Conservation (phyloP, 53 echinoderm and acorn worm species). For the Actinopyga echinites region DNA sequence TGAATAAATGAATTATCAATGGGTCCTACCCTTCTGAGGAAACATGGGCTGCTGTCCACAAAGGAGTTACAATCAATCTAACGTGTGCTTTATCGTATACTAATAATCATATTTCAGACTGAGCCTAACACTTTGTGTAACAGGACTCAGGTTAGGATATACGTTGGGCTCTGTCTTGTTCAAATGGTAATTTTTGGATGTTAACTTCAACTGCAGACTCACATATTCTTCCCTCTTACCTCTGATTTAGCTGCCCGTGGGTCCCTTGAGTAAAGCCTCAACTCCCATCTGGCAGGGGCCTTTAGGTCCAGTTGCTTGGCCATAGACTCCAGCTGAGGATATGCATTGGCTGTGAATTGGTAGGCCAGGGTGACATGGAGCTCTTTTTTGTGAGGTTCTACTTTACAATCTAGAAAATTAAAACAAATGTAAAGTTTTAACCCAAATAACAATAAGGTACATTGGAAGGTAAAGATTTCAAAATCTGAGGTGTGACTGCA, state of each 20-base stretch:
- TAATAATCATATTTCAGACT: no score
- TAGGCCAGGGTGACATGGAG: slow-evolving; percentile 96
- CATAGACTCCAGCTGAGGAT: slow-evolving; percentile 67
- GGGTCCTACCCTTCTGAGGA: no score
- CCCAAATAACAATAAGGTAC: background rate
- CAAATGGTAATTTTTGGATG: no score
- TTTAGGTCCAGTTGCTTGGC: slow-evolving; percentile 79
- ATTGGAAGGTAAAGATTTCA: background rate
- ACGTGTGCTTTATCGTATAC: no score
- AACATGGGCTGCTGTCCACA: no score
- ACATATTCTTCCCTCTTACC: slow-evolving; percentile 23
- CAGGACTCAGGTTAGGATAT: no score
- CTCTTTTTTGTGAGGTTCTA: slow-evolving; percentile 99
- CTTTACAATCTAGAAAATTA: slow-evolving; percentile 69
- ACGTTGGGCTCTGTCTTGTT: no score
- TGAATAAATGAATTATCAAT: no score
- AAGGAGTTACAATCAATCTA: no score
- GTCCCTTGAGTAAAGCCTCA: slow-evolving; percentile 92
- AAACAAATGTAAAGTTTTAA: background rate
- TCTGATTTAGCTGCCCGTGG: slow-evolving; percentile 82
- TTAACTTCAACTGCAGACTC: no score
- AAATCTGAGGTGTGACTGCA: no score
- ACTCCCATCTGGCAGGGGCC: slow-evolving; percentile 90
- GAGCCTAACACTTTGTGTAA: no score
- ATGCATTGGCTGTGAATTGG: slow-evolving; percentile 82